Base-by-base conservation (phyloP, 1,140 invertebrate species). In the Manduca sexta region DNA sequence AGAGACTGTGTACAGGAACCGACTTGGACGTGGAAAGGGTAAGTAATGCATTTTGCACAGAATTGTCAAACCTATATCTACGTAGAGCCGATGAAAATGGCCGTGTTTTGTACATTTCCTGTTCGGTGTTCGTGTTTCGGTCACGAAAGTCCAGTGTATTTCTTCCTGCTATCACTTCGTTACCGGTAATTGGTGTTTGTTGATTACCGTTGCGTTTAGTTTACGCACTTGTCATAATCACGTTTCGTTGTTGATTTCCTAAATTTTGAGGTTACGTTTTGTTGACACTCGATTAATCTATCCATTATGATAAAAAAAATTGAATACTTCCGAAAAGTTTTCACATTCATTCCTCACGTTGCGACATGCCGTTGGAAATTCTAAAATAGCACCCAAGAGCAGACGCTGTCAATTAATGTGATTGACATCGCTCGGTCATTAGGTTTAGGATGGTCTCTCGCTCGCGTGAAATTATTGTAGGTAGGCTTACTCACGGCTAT, bases 1-100 rank as follows among this genome's bases (percentile, higher is more conserved):
- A 86, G 64, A 84, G 82, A 84, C 74, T 86, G 62, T 85, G 84
- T 64, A 74, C 81, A 47, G 79, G 81, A 39, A 81, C 73, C 41
- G 84, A 86, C 53, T 61, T 84, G 44, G 82, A 86, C 56, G 82
- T 85, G 18, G 84, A 86, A 75, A 76, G 84, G 77, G 84, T 86
- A 52, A 79, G 73, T 76, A 18, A 53, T 66, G 37, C 45, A 43
- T 39, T 35, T 33, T 26, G 60, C 38, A 56, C 35, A 39, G 14
- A 33, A 64, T 75, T 67, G 64, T 60, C 62, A 64, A 66, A 63
- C 56, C 56, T 37, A 50, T 45, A 58, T 61, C 64, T 70, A 72
- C 60, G 55, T 67, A 65, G 56, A 65, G 60, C 54, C 55, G 44
- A 66, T 58, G 74, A 84, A 84, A 77, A 84, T 84, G 81, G 81